Evolutionary conservation across 2,797 vertebrate genomes (phyloP), one percentile per base, ranked within the genome.

Genomic region (Thalassophryne amazonica): DNA sequence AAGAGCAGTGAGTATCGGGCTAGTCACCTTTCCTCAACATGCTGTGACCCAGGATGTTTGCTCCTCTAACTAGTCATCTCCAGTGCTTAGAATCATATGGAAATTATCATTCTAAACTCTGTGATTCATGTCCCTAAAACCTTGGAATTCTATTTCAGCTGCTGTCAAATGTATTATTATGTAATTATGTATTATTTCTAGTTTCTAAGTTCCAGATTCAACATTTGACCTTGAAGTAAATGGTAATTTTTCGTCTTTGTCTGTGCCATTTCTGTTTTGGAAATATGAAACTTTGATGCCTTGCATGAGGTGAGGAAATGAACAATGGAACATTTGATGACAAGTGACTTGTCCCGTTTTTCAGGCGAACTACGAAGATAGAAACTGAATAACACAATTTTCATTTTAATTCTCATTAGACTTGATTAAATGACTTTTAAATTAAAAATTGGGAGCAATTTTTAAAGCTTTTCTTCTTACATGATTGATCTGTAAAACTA

Each of bases 381-480:
- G 42, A 42, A 28, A 34, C 3, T 43, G 46, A 51, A 56, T 37
- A 47, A 24, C 41, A 2, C 55, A 8, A 12, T 42, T 34, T 47
- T 78, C 46, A 38, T 65, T 75, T 49, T 49, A 41, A 62, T 73
- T 79, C 81, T 31, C 63, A 76, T 74, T 71, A 58, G 19, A 52
- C 45, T 51, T 66, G 71, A 85, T 81, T 77, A 78, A 78, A 79
- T 35, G 59, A 63, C 52, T 71, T 75, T 81, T 2, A 66, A 81
- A 55, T 84, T 61, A 69, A 76, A 78, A 60, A 66, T 30, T 50
- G 25, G 17, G 10, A 38, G 11, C n/a, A 19, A 25, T 17, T 57
- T 31, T 51, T 74, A 47, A 69, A 69, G 52, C 54, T 57, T 78
- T 50, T 51, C 25, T 33, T 64, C 42, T 57, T 19, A 46, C 8